A percentile compares a stretch with the other conserved stretches of the same genome.
Conservation (phyloP, 2,113 vertebrate species). For the Gobiocypris rarus region DNA sequence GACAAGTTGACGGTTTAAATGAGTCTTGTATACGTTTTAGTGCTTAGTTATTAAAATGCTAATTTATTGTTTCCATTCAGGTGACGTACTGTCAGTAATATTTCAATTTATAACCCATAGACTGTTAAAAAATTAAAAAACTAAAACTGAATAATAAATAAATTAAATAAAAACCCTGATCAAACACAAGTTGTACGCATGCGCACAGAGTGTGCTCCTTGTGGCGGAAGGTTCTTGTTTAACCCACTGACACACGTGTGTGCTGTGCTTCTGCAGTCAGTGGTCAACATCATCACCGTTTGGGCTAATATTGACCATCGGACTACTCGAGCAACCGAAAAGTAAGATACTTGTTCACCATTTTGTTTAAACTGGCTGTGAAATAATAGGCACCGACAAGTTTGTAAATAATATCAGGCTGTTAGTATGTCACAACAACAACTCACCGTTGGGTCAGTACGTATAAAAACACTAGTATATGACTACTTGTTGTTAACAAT, state of each 20-base stretch:
- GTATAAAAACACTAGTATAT: neutral
- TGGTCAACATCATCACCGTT: slow-evolving; percentile 9
- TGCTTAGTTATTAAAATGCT: neutral
- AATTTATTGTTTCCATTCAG: neutral
- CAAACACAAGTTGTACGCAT: neutral
- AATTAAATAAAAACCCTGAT: too few relatives aligned
- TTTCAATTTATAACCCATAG: neutral
- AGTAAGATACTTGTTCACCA: neutral
- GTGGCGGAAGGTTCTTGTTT: slow-evolving; percentile 42
- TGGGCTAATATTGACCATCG: neutral
- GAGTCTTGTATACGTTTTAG: neutral
- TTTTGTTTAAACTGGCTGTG: neutral
- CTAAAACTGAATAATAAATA: too few relatives aligned
- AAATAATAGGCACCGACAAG: neutral
- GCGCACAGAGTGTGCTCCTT: neutral
- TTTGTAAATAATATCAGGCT: neutral
- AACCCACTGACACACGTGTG: slow-evolving; percentile 8
- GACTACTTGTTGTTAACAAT: neutral
- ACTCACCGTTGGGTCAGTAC: neutral
- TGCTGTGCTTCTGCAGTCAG: neutral
- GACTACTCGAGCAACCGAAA: neutral
- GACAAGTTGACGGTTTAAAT: neutral
- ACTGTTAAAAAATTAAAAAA: too few relatives aligned
- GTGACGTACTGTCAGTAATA: neutral
- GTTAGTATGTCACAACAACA: neutral